Evolutionary conservation across 1,140 invertebrate species (phyloP).

Genomic region (Vanessa atalanta): DNA sequence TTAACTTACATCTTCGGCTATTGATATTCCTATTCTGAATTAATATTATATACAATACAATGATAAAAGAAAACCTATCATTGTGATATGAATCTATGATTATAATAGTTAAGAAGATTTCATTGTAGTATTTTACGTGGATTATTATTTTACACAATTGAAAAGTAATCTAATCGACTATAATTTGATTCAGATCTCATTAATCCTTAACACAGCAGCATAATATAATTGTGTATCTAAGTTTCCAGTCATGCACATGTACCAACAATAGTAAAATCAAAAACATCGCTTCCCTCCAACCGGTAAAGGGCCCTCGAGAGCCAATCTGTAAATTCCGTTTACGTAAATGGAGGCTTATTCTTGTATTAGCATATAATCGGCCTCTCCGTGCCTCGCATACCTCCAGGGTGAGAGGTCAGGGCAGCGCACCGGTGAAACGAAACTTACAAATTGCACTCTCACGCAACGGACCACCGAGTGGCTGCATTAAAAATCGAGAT

Average conservation of each 20-base stretch:
- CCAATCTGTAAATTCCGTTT: slow-evolving; percentile 33
- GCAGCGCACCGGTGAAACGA: slow-evolving; percentile 32
- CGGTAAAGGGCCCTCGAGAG: not conserved
- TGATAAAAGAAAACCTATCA: too few relatives aligned
- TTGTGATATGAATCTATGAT: too few relatives aligned
- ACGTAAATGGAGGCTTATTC: slow-evolving; percentile 50
- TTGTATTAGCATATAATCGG: slow-evolving; percentile 67
- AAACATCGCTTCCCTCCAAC: not conserved
- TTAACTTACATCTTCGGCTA: too few relatives aligned
- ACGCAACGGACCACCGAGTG: slow-evolving; percentile 46
- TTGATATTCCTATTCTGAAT: too few relatives aligned
- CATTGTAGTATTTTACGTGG: too few relatives aligned
- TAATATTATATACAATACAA: too few relatives aligned
- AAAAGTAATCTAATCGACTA: too few relatives aligned
- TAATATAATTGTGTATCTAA: not conserved
- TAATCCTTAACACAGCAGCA: too few relatives aligned
- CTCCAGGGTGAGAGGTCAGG: slow-evolving; percentile 50
- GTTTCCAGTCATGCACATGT: not conserved
- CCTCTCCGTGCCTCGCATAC: slow-evolving; percentile 32
- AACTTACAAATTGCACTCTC: slow-evolving; percentile 50
- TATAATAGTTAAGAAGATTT: too few relatives aligned
- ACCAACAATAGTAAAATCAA: not conserved
- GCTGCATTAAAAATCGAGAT: slow-evolving; percentile 19
- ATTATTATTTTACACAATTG: too few relatives aligned
- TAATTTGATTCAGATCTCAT: too few relatives aligned